Conservation (phyloP, 2,797 vertebrate species). For the Oreonectes daqikongensis region DNA sequence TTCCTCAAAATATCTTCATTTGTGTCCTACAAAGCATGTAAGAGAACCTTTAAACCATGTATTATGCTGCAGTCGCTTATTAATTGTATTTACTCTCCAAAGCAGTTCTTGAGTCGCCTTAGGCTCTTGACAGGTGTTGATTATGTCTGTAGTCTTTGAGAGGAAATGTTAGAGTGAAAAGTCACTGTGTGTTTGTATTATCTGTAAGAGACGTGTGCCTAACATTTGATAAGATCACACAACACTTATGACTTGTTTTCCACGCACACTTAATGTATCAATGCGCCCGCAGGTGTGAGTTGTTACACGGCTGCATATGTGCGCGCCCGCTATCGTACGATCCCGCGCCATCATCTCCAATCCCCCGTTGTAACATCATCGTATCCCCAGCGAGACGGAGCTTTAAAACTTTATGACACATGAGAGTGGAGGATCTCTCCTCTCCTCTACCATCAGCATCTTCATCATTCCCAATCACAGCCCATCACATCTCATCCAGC, state of each 20-base stretch:
- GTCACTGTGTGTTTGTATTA: conserved; percentile 14
- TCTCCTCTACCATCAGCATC: conserved; percentile 22
- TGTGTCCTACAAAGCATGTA: no score
- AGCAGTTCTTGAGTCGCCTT: background rate
- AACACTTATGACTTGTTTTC: conserved; percentile 9
- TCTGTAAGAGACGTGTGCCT: conserved; percentile 18
- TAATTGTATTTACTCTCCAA: background rate
- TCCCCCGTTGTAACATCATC: background rate
- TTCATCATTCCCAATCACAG: conserved; percentile 45
- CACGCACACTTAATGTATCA: conserved; percentile 24
- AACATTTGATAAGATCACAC: conserved; percentile 38
- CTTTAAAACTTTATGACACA: conserved; percentile 52
- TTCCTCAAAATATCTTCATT: no score
- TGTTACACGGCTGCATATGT: conserved; percentile 29
- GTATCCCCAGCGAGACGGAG: conserved; percentile 2
- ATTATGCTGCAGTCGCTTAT: background rate
- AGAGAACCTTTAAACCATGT: no score
- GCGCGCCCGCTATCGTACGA: background rate
- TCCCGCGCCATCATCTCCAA: conserved; percentile 1
- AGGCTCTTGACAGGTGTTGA: background rate
- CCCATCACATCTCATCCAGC: conserved; percentile 42
- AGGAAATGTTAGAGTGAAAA: conserved; percentile 22
- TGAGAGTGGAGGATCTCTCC: conserved; percentile 42
- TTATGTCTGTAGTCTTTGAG: conserved; percentile 6
- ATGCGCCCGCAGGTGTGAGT: conserved; percentile 24